Percentiles rank a stretch among this genome's conserved stretches.
These are phyloP conservation scores for Phyllotis vaccarum DNA, from an alignment of 2,797 vertebrate genomes.

Conservation along the genomic window DNA sequence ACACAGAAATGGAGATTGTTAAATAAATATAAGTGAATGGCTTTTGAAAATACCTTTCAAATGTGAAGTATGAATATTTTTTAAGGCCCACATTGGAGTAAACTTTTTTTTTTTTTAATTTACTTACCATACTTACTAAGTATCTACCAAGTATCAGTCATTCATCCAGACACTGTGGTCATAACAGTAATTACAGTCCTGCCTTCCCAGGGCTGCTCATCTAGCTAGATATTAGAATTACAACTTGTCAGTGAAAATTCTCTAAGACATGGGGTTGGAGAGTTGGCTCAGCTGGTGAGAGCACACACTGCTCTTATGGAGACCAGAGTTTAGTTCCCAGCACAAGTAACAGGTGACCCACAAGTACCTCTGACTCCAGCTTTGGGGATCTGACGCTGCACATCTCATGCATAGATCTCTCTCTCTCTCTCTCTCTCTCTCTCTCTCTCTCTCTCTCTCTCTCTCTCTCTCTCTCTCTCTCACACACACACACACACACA, in stretches of 20 bases:
- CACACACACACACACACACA: neutral
- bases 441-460: too few species aligned
- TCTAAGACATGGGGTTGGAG: neutral
- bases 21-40: neutral
- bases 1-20: neutral
- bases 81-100: neutral
- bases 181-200: neutral
- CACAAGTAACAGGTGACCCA: neutral
- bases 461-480: too few species aligned
- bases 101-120: neutral
- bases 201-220: neutral
- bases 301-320: neutral
- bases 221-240: conserved; percentile 6
- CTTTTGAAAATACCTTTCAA: conserved; percentile 35
- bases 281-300: neutral
- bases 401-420: too few species aligned
- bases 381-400: neutral
- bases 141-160: neutral
- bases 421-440: too few species aligned
- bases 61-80: neutral
- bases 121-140: neutral
- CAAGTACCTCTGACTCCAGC: neutral
- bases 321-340: neutral
- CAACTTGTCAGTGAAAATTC: neutral
- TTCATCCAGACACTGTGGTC: neutral